These are phyloP conservation scores for Oxystoma pomonae DNA, from an alignment of 2,888 invertebrate genomes.

Conservation along the genomic window DNA sequence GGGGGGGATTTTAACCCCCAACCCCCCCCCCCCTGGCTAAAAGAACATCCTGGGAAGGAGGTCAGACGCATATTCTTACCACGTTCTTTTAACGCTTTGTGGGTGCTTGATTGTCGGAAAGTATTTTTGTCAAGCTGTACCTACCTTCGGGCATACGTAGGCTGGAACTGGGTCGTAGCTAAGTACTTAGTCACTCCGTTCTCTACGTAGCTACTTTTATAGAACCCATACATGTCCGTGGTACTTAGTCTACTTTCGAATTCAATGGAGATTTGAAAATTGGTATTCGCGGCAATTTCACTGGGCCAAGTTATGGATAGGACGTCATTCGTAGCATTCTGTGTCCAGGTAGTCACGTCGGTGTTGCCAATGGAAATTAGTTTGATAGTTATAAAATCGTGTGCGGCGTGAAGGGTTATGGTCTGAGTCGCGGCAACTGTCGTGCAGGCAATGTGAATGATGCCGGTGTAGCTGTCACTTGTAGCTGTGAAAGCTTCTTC, in stretches of 20 bases:
- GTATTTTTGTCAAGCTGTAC: no score
- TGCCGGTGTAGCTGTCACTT: slow-evolving; percentile 20
- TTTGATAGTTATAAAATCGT: slow-evolving; percentile 22
- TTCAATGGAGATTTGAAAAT: slow-evolving; percentile 8
- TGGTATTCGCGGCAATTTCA: not conserved
- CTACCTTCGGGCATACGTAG: slow-evolving; percentile 23
- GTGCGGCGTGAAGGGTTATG: slow-evolving; percentile 19
- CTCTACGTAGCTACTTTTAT: slow-evolving; percentile 24
- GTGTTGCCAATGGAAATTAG: not conserved
- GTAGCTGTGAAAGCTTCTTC: not conserved
- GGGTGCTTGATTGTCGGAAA: no score
- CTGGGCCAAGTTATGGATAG: slow-evolving; percentile 13
- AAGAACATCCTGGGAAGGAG: no score
- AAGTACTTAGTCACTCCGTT: slow-evolving; percentile 21
- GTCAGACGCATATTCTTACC: no score
- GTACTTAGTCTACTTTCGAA: slow-evolving; percentile 18
- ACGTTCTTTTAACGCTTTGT: no score
- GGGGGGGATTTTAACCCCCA: no score
- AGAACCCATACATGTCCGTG: slow-evolving; percentile 18
- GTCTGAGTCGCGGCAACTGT: not conserved
- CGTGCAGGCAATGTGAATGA: not conserved
- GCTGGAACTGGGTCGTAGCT: slow-evolving; percentile 28
- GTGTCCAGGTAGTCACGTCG: slow-evolving; percentile 7
- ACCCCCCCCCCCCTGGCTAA: no score
- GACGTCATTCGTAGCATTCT: slow-evolving; percentile 22